Evolutionary conservation across 1,140 invertebrate genomes (phyloP), one percentile per base, ranked within the genome.

Genomic region (Ceratosolen solmsi): DNA sequence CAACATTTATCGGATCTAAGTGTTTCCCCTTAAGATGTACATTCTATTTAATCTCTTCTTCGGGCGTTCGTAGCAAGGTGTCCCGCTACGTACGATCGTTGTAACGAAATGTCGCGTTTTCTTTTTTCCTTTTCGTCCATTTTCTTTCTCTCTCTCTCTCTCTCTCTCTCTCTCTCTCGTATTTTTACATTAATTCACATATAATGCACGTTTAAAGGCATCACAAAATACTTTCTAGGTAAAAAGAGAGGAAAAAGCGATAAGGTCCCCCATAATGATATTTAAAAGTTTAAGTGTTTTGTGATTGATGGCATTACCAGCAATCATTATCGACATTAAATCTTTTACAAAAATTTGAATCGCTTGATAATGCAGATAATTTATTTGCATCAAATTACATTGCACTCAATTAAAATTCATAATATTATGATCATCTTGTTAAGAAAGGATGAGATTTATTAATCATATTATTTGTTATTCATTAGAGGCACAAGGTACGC

Each of bases 1-100:
- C 65, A 70, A 38, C n/a, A 63, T 63, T 63, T 36, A 33, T 63
- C 41, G 41, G 13, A 13, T 46, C 13, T 63, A 63, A 63, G 60
- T 63, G 60, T 63, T 63, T 33, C 5, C 27, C 7, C 60, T 63
- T 63, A 4, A 36, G 9, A 63, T 27, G 3, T 33, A 20, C n/a
- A 63, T 63, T 63, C 27, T 17, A 63, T 33, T 63, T 63, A 33
- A 63, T 63, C 60, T 63, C 60, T 63, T n/a, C n/a, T n/a, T 63
- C 27, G 60, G 13, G 20, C 60, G 13, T 63, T 63, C 13, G 25
- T 63, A 20, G 60, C 33, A 20, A 33, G 25, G 15, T 33, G 27
- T 63, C 30, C 13, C 25, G 30, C 15, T 63, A 20, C n/a, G 15
- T 63, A 30, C 13, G 30, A 63, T 20, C 33, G 60, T 11, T 20